A percentile compares a stretch with the other conserved stretches of the same genome.
These are phyloP conservation scores for Threskiornis aethiopicus DNA, from an alignment of 2,797 vertebrate species.

Conservation along the genomic window DNA sequence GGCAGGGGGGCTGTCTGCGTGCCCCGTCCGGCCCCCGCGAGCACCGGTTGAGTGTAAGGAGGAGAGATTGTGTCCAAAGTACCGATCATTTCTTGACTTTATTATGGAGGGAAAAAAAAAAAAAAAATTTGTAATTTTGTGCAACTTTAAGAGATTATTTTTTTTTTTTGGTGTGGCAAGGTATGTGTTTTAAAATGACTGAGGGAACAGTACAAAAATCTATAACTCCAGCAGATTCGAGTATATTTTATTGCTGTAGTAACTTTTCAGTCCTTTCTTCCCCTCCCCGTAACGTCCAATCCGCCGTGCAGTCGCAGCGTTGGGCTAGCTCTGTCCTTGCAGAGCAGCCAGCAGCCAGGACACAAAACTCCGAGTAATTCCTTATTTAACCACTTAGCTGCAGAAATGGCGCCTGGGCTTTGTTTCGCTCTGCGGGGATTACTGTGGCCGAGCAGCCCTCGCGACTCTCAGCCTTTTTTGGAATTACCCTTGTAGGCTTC, in stretches of 20 bases:
- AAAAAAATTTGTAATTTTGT: not conserved
- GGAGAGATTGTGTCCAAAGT: not conserved
- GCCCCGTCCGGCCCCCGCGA: not conserved
- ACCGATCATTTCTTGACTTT: not conserved
- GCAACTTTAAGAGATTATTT: not conserved
- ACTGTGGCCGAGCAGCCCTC: not conserved
- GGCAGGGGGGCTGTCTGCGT: not conserved
- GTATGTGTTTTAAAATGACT: not conserved
- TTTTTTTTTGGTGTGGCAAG: not conserved
- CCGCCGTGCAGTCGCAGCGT: accelerated
- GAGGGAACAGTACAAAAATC: not conserved
- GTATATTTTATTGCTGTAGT: not conserved
- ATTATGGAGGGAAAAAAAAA: too few relatives aligned
- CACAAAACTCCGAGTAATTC: not conserved
- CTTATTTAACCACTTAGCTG: not conserved
- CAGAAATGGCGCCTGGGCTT: not conserved
- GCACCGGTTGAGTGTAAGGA: accelerated
- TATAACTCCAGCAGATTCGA: not conserved
- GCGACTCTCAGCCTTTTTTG: not conserved
- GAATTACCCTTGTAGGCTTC: not conserved
- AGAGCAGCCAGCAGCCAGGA: not conserved
- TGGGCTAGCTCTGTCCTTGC: not conserved
- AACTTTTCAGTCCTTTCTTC: not conserved
- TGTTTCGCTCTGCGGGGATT: not conserved
- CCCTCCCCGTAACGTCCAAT: accelerated